Base-by-base conservation (phyloP, 2,113 vertebrate species). In the Nothobranchius furzeri region DNA sequence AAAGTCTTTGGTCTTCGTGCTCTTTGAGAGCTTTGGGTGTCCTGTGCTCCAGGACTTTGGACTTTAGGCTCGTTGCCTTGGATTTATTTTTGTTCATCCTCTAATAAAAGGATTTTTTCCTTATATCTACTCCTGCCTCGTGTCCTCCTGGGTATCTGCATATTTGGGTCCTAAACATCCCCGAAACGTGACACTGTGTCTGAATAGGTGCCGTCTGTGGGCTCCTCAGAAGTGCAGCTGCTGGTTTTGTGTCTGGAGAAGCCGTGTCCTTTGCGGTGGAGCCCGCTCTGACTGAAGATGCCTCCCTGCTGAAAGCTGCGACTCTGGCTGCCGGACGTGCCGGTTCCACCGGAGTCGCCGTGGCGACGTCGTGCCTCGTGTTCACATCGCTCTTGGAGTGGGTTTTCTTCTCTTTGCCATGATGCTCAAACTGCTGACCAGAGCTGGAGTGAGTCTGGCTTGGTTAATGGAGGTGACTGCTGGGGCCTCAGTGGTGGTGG, bases 171-270 rank as follows among this genome's bases (percentile, higher is more conserved):
- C n/a, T n/a, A n/a, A n/a, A n/a, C n/a, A n/a, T n/a, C n/a, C n/a
- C n/a, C n/a, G n/a, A n/a, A n/a, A n/a, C n/a, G n/a, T n/a, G n/a
- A n/a, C n/a, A n/a, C 46, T 14, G 12, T 64, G 20, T 71, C 20
- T 71, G 51, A 24, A 30, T 4, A 90, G 87, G 74, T 71, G 42
- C 0, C 49, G 36, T 17, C 3, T 43, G 24, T 25, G 3, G 12
- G 0, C 8, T 79, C 49, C 60, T 90, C 3, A 42, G 59, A 51
- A 77, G 78, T 45, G 58, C 65, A 5, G 72, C 75, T 0, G 78
- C 87, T 1, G 88, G 74, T 6, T 88, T 90, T 62, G 82, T 76
- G 13, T 83, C 88, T 15, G 88, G 78, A 60, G 80, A 84, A 63
- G 62, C 76, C 37, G 76, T 58, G 0, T 62, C 76, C n/a, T 76